phyloP scores from a whole-genome alignment of 1,140 invertebrate genomes.

The Chironomus tepperi region DNA sequence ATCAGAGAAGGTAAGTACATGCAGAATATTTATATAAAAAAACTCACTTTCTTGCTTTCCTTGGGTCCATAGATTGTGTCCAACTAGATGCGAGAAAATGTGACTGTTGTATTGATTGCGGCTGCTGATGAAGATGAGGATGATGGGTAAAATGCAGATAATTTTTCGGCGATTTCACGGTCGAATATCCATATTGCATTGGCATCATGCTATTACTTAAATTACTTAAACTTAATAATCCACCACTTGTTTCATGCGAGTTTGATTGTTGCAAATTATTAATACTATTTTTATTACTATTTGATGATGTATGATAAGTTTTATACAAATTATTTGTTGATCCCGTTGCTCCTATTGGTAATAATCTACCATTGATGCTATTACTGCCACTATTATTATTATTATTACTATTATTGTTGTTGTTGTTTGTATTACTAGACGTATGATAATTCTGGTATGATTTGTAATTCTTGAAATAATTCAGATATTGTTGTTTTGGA shows the following conservation, averaged over 20 bases:
- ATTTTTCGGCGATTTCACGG: conserved; percentile 11
- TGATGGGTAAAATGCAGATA: neutral
- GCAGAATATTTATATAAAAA: neutral
- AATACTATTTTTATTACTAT: neutral
- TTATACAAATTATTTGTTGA: conserved; percentile 18
- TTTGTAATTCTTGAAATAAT: conserved; percentile 23
- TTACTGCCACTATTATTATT: neutral
- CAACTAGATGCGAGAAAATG: conserved; percentile 27
- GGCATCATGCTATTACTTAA: conserved; percentile 22
- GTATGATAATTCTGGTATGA: conserved; percentile 16
- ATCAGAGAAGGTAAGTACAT: neutral
- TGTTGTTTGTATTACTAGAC: neutral
- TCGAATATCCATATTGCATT: conserved; percentile 20
- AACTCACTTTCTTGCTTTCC: conserved; percentile 40
- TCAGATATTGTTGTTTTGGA: conserved; percentile 12
- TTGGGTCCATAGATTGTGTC: conserved; percentile 38
- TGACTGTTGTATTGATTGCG: neutral
- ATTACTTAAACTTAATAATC: conserved; percentile 24
- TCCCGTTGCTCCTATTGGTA: conserved; percentile 9
- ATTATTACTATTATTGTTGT: neutral
- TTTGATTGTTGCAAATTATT: conserved; percentile 18
- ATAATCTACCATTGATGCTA: conserved; percentile 7
- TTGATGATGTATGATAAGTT: conserved; percentile 15
- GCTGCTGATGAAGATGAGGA: neutral
- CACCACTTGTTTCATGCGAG: conserved; percentile 17